Percentiles rank a stretch among this genome's conserved stretches.
Conservation (phyloP, 2,797 vertebrate genomes). For the Setipinna tenuifilis region DNA sequence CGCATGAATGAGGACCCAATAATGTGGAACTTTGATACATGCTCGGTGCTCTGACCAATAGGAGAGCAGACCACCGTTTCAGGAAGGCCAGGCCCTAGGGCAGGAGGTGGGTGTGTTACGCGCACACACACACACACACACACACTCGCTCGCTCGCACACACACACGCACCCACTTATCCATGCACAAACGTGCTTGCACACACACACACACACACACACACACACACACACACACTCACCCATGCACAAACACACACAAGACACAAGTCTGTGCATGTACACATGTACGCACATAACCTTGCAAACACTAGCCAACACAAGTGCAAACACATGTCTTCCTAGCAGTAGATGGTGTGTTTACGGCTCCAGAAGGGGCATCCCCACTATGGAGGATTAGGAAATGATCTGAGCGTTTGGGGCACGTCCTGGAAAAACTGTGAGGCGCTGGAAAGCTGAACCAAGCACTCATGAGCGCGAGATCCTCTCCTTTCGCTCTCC, state of each 20-base stretch:
- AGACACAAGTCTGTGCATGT: no score
- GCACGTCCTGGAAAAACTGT: slow-evolving; percentile 32
- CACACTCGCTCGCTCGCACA: neutral
- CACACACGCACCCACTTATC: no score
- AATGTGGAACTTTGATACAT: slow-evolving; percentile 16
- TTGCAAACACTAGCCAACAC: slow-evolving; percentile 25
- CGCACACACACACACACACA: neutral
- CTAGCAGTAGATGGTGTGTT: neutral
- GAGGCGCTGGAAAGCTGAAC: slow-evolving; percentile 33
- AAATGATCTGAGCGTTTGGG: slow-evolving; percentile 1
- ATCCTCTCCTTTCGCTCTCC: neutral
- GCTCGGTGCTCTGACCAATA: slow-evolving; percentile 23
- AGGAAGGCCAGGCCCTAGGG: neutral
- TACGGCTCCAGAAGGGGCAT: neutral
- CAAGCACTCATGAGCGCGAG: neutral
- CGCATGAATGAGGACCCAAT: slow-evolving; percentile 33
- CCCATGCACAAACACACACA: neutral
- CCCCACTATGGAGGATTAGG: neutral
- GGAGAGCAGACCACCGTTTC: neutral
- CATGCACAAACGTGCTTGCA: neutral
- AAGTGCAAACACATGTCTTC: neutral
- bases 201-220: neutral
- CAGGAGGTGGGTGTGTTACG: neutral
- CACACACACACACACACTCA: neutral
- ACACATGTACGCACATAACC: slow-evolving; percentile 3